Base-by-base conservation (phyloP, 1,140 invertebrate species). In the Drosophila azteca region DNA sequence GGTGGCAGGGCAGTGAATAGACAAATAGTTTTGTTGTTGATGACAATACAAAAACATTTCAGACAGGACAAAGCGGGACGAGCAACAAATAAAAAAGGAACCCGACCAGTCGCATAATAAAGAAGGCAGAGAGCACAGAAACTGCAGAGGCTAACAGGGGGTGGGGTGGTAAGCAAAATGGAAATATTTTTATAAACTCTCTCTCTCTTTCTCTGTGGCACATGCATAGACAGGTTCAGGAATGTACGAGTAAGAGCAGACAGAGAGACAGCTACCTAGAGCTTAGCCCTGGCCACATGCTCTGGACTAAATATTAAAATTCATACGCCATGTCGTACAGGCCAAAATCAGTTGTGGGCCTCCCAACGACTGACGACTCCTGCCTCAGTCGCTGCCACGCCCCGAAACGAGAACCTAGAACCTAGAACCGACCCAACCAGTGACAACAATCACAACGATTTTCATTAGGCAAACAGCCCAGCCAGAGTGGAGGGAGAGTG, bases 241-340 rank as follows among this genome's bases (percentile, higher is more conserved):
- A 68, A 76, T 76, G 61, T 53, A 54, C 53, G 60, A 60, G 17
- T 20, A 20, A 20, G 17, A 20, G 17, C 17, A 20, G 17, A 20
- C 1, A 20, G 46, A 44, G 24, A 24, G 22, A 24, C 57, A 72
- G 59, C 17, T 20, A 20, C 17, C 17, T 51, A 59, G 49, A 29
- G 53, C 55, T 59, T 49, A 48, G 69, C 54, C 31, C 31, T 4
- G 9, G 31, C 9, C 50, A 66, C 71, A 67, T 59, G 53, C 52
- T 60, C 66, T 65, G 63, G 62, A 58, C 71, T 77, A 83, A 88
- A 88, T 87, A 87, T 87, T 87, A 87, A 87, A 87, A 88, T 87
- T 87, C 83, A 87, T 88, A 88, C 71, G 67, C 79, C 83, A 87
- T 88, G 83, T 82, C 85, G 79, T 76, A 88, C 79, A 76, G 79